Base-by-base conservation (phyloP, 23 tunicate genomes). In the Oikopleura vanhoeffeni region DNA sequence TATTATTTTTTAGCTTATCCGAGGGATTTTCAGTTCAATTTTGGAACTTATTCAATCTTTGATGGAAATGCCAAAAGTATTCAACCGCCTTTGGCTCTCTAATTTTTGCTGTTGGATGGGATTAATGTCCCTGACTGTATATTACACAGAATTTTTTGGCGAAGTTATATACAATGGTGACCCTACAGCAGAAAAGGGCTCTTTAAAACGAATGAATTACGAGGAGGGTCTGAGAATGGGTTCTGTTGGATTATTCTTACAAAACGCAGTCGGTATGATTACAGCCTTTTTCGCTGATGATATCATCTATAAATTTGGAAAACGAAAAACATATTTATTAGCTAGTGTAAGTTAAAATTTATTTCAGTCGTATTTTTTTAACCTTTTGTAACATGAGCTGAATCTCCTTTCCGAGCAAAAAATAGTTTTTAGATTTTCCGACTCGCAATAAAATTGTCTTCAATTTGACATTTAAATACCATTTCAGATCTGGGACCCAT, bases 281-380 rank as follows among this genome's bases (percentile, higher is more conserved):
- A 13, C 34, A 2, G 79, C 79, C 38, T 71, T 71, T 38, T 71
- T 13, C 38, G 79, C 79, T 2, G 79, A 71, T 13, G 79, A 71
- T 4, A 71, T 71, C 2, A 71, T 71, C 38, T 13, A 24, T 2
- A 71, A 13, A 30, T 2, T 71, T 33, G 79, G 79, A 33, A 18
- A 30, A 18, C 34, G 79, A 18, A 71, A 32, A 2, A 2, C 79
- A 18, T 71, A 18, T 30, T 3, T 71, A 3, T 32, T 13, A 2
- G 27, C 79, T 71, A 13, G 79, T 71, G 79, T 71, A 71, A 71
- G 79, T n/a, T n/a, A n/a, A n/a, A n/a, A n/a, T n/a, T n/a, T n/a
- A n/a, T n/a, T n/a, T n/a, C n/a, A n/a, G n/a, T n/a, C n/a, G n/a
- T n/a, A n/a, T n/a, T n/a, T n/a, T n/a, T n/a, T n/a, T n/a, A n/a